phyloP scores from a whole-genome alignment of 2,113 vertebrate species.

The Vulpes vulpes region DNA sequence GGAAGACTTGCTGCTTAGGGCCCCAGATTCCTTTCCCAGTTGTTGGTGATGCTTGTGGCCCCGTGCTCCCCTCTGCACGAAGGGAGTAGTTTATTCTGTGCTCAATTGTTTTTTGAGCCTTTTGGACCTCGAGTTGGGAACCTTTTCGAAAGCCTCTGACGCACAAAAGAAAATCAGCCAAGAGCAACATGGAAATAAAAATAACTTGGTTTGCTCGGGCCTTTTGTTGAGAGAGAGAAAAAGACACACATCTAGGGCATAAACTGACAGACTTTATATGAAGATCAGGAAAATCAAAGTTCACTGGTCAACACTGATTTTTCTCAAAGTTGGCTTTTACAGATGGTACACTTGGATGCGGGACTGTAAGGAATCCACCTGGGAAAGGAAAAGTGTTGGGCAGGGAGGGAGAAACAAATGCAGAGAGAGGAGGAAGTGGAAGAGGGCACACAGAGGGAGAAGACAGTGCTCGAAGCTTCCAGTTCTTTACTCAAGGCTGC shows the following conservation, averaged over 20 bases:
- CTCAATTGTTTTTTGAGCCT: conserved; percentile 14
- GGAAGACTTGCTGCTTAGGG: not conserved
- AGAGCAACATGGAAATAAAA: conserved; percentile 65
- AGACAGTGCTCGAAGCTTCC: not conserved
- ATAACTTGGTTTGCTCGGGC: not conserved
- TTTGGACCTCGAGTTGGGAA: conserved; percentile 47
- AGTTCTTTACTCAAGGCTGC: not conserved
- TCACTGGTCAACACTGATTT: not conserved
- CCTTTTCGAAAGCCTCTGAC: conserved; percentile 55
- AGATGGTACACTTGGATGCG: not conserved
- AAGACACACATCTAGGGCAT: not conserved
- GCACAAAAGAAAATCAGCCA: conserved; percentile 61
- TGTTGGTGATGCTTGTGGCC: not conserved
- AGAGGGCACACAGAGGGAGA: not conserved
- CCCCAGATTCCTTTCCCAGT: not conserved
- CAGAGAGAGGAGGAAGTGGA: not conserved
- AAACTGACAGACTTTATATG: not conserved
- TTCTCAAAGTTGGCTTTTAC: not conserved
- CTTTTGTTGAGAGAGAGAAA: conserved; percentile 12
- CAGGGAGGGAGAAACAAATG: not conserved
- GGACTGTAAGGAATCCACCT: not conserved
- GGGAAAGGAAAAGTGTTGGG: not conserved
- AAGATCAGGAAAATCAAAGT: conserved; percentile 35
- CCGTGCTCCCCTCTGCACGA: not conserved
- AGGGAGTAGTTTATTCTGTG: conserved; percentile 28